Conservation (phyloP, 2,797 vertebrate species). For the Echiichthys vipera region DNA sequence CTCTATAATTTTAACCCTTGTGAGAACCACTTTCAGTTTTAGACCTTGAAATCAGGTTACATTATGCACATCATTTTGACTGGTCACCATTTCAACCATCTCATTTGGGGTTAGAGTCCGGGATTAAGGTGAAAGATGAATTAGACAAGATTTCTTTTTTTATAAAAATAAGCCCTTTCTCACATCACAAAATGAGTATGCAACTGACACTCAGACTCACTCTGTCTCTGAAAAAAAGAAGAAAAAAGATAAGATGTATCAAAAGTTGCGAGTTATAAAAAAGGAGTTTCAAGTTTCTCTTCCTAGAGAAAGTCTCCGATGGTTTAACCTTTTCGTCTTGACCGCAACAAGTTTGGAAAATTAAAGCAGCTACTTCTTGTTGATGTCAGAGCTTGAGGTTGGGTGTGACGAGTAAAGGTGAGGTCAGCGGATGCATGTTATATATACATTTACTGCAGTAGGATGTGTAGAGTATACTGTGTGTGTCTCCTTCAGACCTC, state of each 20-base stretch:
- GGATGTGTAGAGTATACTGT: conserved; percentile 1
- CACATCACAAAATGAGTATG: conserved; percentile 5
- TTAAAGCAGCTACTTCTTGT: conserved; percentile 2
- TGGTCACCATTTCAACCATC: conserved; percentile 5
- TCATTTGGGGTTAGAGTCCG: conserved; percentile 35
- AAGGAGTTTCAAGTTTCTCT: background rate
- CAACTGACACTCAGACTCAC: conserved; percentile 18
- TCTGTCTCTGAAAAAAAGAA: conserved; percentile 12
- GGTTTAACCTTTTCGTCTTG: conserved; percentile 23
- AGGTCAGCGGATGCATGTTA: background rate
- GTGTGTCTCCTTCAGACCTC: background rate
- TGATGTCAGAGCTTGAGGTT: conserved; percentile 12
- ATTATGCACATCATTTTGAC: conserved; percentile 1
- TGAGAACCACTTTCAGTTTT: conserved; percentile 49
- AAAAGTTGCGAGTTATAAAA: conserved; percentile 16
- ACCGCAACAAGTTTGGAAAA: conserved; percentile 7
- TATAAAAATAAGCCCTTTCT: background rate
- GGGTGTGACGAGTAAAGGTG: conserved; percentile 8
- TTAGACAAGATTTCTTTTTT: background rate
- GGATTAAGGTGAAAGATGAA: conserved; percentile 15
- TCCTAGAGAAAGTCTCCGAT: background rate
- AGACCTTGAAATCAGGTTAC: conserved; percentile 29
- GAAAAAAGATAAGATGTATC: conserved; percentile 10
- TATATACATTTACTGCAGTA: background rate
- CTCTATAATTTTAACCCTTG: conserved; percentile 49